Conservation (phyloP, 2,888 invertebrate species). For the Drosophila pullipes region DNA sequence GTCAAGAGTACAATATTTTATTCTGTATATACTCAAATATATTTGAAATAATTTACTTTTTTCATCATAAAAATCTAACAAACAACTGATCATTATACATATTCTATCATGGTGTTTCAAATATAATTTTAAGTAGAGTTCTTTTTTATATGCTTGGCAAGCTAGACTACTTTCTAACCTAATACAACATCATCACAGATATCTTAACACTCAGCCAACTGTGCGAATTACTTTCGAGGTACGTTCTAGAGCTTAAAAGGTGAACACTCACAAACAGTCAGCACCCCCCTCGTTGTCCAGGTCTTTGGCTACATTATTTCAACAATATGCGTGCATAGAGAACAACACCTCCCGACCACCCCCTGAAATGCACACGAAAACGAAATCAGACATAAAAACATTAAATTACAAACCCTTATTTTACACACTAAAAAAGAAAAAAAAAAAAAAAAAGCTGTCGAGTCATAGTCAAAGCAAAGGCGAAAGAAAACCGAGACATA, state of each 20-base stretch:
- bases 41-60: background rate
- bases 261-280: slow-evolving; percentile 56
- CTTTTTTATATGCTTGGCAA: background rate
- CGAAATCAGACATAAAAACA: slow-evolving; percentile 83
- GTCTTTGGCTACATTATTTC: slow-evolving; percentile 80
- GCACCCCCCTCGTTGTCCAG: slow-evolving; percentile 13
- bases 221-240: slow-evolving; percentile 39
- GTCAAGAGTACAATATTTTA: background rate
- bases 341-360: slow-evolving; percentile 38
- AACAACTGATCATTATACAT: background rate
- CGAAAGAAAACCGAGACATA: slow-evolving; percentile 65
- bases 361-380: slow-evolving; percentile 54
- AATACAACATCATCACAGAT: background rate
- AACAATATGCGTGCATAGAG: slow-evolving; percentile 81
- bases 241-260: slow-evolving; percentile 61
- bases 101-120: background rate
- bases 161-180: too few species aligned
- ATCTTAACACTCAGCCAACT: slow-evolving; percentile 24
- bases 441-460: slow-evolving; percentile 52
- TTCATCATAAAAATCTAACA: background rate
- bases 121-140: background rate
- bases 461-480: slow-evolving; percentile 31
- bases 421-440: slow-evolving; percentile 61
- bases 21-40: background rate
- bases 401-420: slow-evolving; percentile 84